Percentiles rank a stretch among this genome's conserved stretches.
Evolutionary conservation across 2,113 vertebrate genomes (phyloP).

Genomic region (Macquaria ambigua): DNA sequence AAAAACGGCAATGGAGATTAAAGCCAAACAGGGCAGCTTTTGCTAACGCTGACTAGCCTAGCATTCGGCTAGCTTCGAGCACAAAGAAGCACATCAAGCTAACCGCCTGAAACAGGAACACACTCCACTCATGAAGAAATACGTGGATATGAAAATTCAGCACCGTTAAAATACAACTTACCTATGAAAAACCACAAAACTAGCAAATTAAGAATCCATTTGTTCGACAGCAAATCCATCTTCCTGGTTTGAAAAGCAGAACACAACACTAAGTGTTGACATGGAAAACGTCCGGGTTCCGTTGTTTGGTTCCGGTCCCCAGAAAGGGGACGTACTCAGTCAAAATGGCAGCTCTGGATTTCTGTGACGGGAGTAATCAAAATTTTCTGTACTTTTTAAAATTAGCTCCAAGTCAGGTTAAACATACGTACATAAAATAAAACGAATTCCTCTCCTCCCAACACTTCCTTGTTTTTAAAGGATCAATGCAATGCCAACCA

Average conservation of each 20-base stretch:
- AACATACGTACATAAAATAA: neutral
- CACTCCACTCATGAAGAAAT: neutral
- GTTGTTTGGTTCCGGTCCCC: conserved; percentile 50
- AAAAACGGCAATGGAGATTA: neutral
- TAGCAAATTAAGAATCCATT: conserved; percentile 61
- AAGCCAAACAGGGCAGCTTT: conserved; percentile 14
- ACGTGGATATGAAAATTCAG: rapidly evolving
- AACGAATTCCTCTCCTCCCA: neutral
- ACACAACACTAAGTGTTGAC: conserved; percentile 73
- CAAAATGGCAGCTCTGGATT: conserved; percentile 41
- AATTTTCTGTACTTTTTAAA: neutral
- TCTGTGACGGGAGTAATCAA: neutral
- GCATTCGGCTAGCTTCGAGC: conserved; percentile 56
- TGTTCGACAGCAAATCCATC: conserved; percentile 78
- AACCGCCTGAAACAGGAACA: neutral
- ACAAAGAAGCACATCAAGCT: conserved; percentile 62
- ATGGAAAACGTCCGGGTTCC: conserved; percentile 72
- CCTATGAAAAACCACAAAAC: conserved; percentile 69
- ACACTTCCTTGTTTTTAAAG: neutral
- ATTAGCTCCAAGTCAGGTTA: neutral
- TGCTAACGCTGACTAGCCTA: conserved; percentile 63
- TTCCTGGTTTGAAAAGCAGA: conserved; percentile 80
- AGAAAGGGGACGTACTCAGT: neutral
- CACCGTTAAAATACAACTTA: conserved; percentile 46
- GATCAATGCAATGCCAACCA: neutral